Evolutionary conservation across 2,797 vertebrate species (phyloP).

Genomic region (Cirrhinus mrigala): DNA sequence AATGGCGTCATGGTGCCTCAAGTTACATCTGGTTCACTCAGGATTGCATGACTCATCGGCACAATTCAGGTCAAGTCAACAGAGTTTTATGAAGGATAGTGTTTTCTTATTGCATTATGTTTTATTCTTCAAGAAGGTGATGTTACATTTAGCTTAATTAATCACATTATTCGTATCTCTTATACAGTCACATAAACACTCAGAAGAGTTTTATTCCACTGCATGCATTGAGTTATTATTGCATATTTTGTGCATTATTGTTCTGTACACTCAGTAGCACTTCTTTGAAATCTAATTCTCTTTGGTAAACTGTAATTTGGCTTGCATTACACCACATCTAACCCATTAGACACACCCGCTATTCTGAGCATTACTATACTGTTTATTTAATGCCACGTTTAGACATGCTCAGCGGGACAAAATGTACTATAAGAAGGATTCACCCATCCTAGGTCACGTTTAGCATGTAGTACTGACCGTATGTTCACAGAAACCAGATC

Average conservation of each 20-base stretch:
- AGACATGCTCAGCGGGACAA: background rate
- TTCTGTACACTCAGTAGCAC: background rate
- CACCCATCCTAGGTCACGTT: background rate
- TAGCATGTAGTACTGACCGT: background rate
- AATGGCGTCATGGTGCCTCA: background rate
- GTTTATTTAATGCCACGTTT: background rate
- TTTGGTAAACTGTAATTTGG: background rate
- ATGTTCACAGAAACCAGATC: background rate
- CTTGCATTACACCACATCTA: background rate
- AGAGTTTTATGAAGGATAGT: background rate
- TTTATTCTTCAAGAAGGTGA: background rate
- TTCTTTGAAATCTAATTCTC: background rate
- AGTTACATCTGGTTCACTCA: slow-evolving; percentile 4
- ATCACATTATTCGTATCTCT: background rate
- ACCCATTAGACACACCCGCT: slow-evolving; percentile 2
- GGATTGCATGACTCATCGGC: slow-evolving; percentile 30
- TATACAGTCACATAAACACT: background rate
- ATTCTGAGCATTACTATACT: background rate
- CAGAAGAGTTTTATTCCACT: background rate
- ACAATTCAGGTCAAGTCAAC: slow-evolving; percentile 31
- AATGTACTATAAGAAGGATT: background rate
- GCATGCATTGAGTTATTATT: background rate
- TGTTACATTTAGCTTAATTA: background rate
- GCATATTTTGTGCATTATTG: background rate
- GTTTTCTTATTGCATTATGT: background rate